Evolutionary conservation across 2,888 invertebrate genomes (phyloP), one percentile per base, ranked within the genome.

Genomic region (Leucophenga maculata): DNA sequence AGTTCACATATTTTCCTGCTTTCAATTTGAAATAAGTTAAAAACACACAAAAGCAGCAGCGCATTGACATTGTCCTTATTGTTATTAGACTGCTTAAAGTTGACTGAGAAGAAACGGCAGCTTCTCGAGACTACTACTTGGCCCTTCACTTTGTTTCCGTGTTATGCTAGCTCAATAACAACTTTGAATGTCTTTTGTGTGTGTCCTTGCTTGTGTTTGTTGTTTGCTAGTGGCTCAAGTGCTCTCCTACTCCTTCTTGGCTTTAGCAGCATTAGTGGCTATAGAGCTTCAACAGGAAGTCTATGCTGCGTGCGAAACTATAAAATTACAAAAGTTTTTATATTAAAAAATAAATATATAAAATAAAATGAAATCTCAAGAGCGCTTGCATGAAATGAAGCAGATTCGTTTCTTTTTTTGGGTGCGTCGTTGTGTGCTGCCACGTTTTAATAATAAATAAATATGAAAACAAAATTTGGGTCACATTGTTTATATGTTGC

Each of bases 321-420:
- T 64, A 64, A 64, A 64, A 64, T 64, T 64, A 64, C 62, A 64
- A 64, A 64, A 64, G 48, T 64, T 64, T 64, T 64, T 64, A 64
- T 48, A 64, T 46, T 46, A 46, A 46, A 46, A 64, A 64, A 64
- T 48, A 48, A 48, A 64, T 64, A 64, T 39, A 11, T 39, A 11
- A 39, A 39, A 11, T 39, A 11, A 39, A 39, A 39, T 39, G 11
- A 39, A 39, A 39, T 39, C 11, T 11, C 11, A 39, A 39, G 39
- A 8, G 39, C 39, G 39, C 39, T 39, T 39, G 39, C 39, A 11
- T 39, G 9, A 64, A 46, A 64, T 18, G 46, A 44, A 48, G 26
- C 46, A 22, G 14, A 22, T 44, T n/a, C n/a, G n/a, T n/a, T n/a
- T n/a, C n/a, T n/a, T n/a, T n/a, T 26, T 55, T 26, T 55, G 22